Percentiles rank a stretch among this genome's conserved stretches.
Conservation (phyloP, 2,113 vertebrate species). For the Alaudala cheleensis region DNA sequence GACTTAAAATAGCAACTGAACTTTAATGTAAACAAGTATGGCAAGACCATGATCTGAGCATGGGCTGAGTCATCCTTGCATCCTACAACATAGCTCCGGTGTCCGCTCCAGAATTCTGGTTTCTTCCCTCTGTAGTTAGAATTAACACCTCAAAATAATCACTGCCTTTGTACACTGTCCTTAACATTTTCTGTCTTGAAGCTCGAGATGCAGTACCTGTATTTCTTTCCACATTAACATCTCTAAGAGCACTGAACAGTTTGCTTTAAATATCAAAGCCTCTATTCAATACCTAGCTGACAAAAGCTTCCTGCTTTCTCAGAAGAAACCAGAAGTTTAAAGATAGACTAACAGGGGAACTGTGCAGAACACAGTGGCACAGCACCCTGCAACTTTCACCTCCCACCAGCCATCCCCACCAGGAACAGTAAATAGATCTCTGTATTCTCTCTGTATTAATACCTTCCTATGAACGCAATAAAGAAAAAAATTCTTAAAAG, state of each 20-base stretch:
- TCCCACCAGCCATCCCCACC: background rate
- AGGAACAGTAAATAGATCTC: background rate
- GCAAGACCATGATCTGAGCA: background rate
- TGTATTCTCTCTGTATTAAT: background rate
- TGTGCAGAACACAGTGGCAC: background rate
- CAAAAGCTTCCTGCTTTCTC: background rate
- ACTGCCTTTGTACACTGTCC: background rate
- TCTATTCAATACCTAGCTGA: background rate
- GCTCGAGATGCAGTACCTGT: background rate
- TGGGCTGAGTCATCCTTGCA: conserved; percentile 77
- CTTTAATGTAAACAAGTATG: conserved; percentile 49
- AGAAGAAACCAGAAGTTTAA: background rate
- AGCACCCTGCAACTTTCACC: background rate
- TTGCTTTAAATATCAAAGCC: background rate
- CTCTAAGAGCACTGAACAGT: background rate
- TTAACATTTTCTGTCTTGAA: background rate
- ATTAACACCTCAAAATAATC: background rate
- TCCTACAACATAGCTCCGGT: background rate
- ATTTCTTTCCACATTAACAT: background rate
- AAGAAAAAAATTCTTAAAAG: background rate
- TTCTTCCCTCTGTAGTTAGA: background rate
- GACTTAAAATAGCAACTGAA: conserved; percentile 49
- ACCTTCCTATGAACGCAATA: background rate
- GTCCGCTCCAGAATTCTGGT: background rate
- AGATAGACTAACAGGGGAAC: background rate